These are phyloP conservation scores for Deladenus siricidicola DNA, from an alignment of 2,888 invertebrate genomes.

Conservation along the genomic window DNA sequence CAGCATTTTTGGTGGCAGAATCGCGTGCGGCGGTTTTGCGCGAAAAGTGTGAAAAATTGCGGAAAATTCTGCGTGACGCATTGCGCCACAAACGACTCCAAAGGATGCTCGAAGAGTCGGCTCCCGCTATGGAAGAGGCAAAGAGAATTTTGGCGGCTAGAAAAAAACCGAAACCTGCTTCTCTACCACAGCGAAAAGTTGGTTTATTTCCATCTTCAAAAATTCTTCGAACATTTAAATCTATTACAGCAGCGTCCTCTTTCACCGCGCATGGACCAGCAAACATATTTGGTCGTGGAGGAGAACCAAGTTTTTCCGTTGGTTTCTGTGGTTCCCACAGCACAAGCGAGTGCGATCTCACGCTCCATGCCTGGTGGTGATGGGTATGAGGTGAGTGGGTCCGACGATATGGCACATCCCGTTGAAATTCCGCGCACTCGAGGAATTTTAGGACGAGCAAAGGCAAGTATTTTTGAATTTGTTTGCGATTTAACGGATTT, in stretches of 20 bases:
- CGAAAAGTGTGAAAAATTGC: background rate
- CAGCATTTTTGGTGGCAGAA: conserved; percentile 1
- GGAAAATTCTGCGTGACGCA: background rate
- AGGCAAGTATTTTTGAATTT: too few species aligned
- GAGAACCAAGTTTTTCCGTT: conserved; percentile 6
- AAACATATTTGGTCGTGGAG: background rate
- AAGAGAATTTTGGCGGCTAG: too few species aligned
- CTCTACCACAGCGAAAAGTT: background rate
- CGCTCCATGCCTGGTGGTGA: too few species aligned
- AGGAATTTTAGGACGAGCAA: too few species aligned
- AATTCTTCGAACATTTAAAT: background rate
- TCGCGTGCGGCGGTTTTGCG: background rate
- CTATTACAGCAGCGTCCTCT: background rate
- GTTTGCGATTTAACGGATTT: too few species aligned
- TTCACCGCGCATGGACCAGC: background rate
- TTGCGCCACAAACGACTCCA: background rate
- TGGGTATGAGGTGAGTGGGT: too few species aligned
- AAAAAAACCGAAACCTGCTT: background rate
- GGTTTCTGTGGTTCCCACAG: conserved; percentile 1
- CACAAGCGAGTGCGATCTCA: background rate
- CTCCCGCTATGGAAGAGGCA: too few species aligned
- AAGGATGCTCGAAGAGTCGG: background rate
- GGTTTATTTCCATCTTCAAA: background rate
- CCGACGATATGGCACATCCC: too few species aligned
- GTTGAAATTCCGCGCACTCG: too few species aligned